Conservation (phyloP, 2,888 invertebrate genomes). For the Polyommatus iphigenia region DNA sequence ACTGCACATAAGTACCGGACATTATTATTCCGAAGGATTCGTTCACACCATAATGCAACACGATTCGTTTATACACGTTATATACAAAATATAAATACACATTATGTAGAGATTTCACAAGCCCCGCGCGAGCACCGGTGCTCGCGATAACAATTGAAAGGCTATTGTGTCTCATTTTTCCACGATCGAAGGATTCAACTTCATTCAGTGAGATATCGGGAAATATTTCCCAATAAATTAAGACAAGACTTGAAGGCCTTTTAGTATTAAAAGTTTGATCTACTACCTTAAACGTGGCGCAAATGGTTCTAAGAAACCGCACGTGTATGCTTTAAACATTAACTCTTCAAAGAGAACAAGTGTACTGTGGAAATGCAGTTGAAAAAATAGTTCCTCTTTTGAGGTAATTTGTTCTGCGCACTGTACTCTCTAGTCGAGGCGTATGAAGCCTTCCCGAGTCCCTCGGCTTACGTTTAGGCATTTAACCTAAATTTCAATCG, state of each 20-base stretch:
- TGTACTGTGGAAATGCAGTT: not conserved
- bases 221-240: too few species aligned
- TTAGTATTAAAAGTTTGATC: too few species aligned
- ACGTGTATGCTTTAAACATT: not conserved
- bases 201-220: too few species aligned
- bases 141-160: too few species aligned
- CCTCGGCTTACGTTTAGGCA: slow-evolving; percentile 26
- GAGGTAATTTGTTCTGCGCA: slow-evolving; percentile 11
- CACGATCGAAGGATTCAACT: too few species aligned
- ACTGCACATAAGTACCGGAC: not conserved
- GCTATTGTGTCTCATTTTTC: too few species aligned
- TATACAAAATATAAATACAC: too few species aligned
- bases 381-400: not conserved
- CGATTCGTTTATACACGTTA: not conserved
- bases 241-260: too few species aligned
- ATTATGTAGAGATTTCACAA: too few species aligned
- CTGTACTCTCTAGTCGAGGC: not conserved
- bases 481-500: slow-evolving; percentile 25
- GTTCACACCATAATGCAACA: not conserved
- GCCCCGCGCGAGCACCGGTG: too few species aligned
- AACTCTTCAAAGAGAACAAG: not conserved
- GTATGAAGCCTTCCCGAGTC: slow-evolving; percentile 7
- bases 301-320: not conserved
- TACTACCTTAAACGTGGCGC: too few species aligned
- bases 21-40: not conserved